Base-by-base conservation (phyloP, 92 coral and sea anemone species). In the Micromussa lordhowensis region DNA sequence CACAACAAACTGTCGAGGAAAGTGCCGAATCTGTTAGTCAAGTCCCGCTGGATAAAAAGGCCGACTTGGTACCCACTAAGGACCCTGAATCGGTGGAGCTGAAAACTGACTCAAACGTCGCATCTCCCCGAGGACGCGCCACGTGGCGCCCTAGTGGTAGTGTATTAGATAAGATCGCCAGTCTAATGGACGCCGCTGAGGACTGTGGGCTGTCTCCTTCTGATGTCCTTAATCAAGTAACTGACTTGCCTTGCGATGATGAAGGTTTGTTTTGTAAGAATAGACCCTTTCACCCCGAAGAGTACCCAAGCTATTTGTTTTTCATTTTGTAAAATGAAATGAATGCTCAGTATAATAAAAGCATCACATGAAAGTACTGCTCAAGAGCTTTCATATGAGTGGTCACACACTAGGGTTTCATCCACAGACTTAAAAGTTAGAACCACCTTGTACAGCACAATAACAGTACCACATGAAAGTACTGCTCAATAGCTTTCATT, bases 131-230 rank as follows among this genome's bases (percentile, higher is more conserved):
- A 11, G 84, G 72, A 28, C 98, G 96, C 3, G 90, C 96, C 31
- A 91, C 92, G 21, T 95, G 98, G 98, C 92, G 98, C 78, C 92
- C 98, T 8, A 95, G 96, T 68, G 98, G 93, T 2, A 95, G 89
- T 40, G 96, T 95, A 30, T 79, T 95, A 38, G 96, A 94, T 83
- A 82, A 95, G 84, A 93, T 95, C 63, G 88, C 94, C 17, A 93
- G 82, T 88, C 91, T 95, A 18, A 90, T 95, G 89, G 98, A 95
- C 58, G 85, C 93, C 19, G 96, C 91, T 74, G 98, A 94, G 80
- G 96, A 95, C 30, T 89, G 86, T 68, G 98, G 98, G n/a, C 57
- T 93, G 55, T 84, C 96, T 19, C 78, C 94, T 59, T 88, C 94
- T 55, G 98, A 95, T 79, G 94, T 93, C 57, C 94, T 93, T 49